Percentiles rank a stretch among this genome's conserved stretches.
Evolutionary conservation across 2,888 invertebrate species (phyloP).

Genomic region (Ecliptopera silaceata): DNA sequence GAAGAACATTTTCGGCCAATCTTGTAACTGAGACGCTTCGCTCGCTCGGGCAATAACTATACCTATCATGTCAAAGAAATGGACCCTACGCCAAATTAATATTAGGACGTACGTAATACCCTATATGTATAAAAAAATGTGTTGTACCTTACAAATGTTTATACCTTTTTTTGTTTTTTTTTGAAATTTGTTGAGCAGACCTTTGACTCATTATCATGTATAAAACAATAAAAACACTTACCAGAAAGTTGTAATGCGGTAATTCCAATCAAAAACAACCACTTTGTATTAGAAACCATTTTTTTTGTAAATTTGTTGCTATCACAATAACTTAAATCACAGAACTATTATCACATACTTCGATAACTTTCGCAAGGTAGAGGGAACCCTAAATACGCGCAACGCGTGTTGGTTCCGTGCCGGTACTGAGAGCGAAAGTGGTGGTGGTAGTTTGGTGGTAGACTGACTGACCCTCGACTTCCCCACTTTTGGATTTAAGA

Average conservation of each 20-base stretch:
- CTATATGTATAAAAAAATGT: no score
- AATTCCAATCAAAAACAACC: constrained; percentile 71
- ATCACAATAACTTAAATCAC: constrained; percentile 24
- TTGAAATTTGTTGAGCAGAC: no score
- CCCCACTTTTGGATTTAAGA: constrained; percentile 46
- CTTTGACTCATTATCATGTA: not conserved
- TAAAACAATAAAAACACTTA: constrained; percentile 32
- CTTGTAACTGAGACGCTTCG: no score
- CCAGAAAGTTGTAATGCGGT: constrained; percentile 64
- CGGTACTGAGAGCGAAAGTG: constrained; percentile 75
- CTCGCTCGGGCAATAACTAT: no score
- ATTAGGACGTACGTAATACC: no score
- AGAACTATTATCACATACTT: constrained; percentile 23
- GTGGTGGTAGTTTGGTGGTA: constrained; percentile 34
- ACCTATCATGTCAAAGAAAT: no score
- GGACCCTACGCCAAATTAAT: no score
- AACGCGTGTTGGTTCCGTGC: constrained; percentile 52
- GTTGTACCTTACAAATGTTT: no score
- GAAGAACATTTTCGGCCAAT: no score
- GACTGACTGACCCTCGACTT: constrained; percentile 52
- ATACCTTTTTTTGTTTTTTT: no score
- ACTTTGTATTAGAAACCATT: constrained; percentile 66
- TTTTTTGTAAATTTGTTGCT: constrained; percentile 33
- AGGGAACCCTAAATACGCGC: constrained; percentile 46
- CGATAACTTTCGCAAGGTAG: constrained; percentile 4